These are phyloP conservation scores for Coregonus ussuriensis DNA, from an alignment of 2,797 vertebrate genomes.

Conservation along the genomic window DNA sequence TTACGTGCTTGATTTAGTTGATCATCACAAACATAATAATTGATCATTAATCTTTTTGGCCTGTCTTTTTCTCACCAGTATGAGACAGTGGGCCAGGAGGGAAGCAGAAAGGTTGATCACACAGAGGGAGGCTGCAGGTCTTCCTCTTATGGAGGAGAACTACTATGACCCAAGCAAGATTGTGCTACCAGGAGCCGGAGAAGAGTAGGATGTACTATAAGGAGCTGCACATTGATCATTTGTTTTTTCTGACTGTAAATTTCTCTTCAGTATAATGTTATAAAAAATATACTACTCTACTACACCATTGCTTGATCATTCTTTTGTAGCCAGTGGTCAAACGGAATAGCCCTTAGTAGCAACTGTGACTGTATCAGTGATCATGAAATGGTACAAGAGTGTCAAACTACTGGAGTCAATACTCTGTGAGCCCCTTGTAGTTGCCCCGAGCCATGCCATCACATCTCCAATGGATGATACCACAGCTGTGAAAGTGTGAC, in stretches of 20 bases:
- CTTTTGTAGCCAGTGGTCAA: slow-evolving; percentile 16
- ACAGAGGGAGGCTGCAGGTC: slow-evolving; percentile 74
- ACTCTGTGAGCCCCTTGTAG: not conserved
- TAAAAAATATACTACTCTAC: slow-evolving; percentile 38
- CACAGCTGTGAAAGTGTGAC: no score
- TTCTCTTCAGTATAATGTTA: slow-evolving; percentile 56
- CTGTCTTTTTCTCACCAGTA: slow-evolving; percentile 54
- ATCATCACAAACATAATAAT: not conserved
- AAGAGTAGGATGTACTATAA: slow-evolving; percentile 37
- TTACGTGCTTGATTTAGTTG: not conserved
- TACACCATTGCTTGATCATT: slow-evolving; percentile 31
- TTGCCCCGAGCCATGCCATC: no score
- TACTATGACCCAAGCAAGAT: slow-evolving; percentile 79
- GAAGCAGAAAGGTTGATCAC: slow-evolving; percentile 81
- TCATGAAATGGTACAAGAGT: not conserved
- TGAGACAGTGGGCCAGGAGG: slow-evolving; percentile 80
- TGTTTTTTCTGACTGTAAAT: slow-evolving; percentile 47
- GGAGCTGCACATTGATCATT: slow-evolving; percentile 1
- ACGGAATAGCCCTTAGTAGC: no score
- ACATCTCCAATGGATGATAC: no score
- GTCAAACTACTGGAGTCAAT: not conserved
- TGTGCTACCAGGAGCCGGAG: slow-evolving; percentile 53
- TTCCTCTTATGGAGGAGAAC: slow-evolving; percentile 80
- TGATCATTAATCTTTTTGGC: not conserved
- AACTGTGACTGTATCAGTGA: not conserved